Evolutionary conservation across 2,797 vertebrate genomes (phyloP).

Genomic region (Schizothorax lantsangensis): DNA sequence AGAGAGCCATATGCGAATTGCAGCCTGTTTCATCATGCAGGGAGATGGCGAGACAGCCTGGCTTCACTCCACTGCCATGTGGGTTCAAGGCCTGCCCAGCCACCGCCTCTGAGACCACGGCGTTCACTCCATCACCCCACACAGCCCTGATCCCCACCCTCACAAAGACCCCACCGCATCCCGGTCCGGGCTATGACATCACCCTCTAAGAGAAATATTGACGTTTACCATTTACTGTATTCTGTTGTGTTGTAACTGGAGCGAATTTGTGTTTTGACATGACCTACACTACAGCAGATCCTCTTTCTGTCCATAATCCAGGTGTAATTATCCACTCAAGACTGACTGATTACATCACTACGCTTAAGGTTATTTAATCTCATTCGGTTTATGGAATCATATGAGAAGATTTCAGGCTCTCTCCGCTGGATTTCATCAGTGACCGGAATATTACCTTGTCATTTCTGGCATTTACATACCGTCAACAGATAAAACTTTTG

Average conservation of each 20-base stretch:
- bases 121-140: constrained; percentile 54
- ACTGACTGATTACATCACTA: constrained; percentile 18
- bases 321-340: constrained; percentile 23
- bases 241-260: not conserved
- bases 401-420: constrained; percentile 40
- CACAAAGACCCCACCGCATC: constrained; percentile 9
- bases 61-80: constrained; percentile 63
- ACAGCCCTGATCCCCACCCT: constrained; percentile 34
- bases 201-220: constrained; percentile 32
- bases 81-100: constrained; percentile 57
- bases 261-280: not conserved
- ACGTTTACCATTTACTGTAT: not conserved
- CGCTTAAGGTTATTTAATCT: constrained; percentile 36
- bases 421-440: constrained; percentile 51
- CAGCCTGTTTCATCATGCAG: constrained; percentile 75
- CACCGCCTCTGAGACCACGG: constrained; percentile 39
- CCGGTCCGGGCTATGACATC: constrained; percentile 43
- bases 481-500: constrained; percentile 55
- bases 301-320: constrained; percentile 16
- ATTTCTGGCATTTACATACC: constrained; percentile 55
- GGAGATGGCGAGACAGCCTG: constrained; percentile 63
- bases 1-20: constrained; percentile 63
- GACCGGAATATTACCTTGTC: constrained; percentile 60
- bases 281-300: not conserved
- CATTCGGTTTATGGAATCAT: constrained; percentile 24